Conservation (phyloP, 1,140 invertebrate genomes). For the Conus betulinus region DNA sequence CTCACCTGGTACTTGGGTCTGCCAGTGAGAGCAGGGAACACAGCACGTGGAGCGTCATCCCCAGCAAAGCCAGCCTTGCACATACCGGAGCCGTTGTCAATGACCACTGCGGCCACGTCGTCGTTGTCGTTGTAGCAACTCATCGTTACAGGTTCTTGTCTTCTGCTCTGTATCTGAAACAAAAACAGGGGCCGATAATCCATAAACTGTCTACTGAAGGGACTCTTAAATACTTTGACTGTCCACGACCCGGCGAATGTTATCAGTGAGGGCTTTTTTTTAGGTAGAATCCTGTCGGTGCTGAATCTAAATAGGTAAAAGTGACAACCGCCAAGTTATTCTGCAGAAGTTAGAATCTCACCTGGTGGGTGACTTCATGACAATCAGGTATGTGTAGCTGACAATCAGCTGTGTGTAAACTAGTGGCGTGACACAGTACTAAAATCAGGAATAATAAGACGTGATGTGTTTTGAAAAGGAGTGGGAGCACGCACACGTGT, state of each 20-base stretch:
- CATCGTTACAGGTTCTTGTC: neutral
- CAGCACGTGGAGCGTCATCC: slow-evolving; percentile 95
- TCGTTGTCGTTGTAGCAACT: slow-evolving; percentile 71
- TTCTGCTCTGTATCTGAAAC: neutral
- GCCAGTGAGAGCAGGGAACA: slow-evolving; percentile 65
- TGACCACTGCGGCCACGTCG: slow-evolving; percentile 85
- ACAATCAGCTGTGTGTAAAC: too few relatives aligned
- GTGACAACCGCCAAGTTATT: too few relatives aligned
- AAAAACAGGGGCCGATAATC: neutral
- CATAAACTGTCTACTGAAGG: neutral
- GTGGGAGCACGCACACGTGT: too few relatives aligned
- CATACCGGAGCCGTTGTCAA: slow-evolving; percentile 79
- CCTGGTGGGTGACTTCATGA: too few relatives aligned
- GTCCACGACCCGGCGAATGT: neutral
- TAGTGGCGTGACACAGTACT: too few relatives aligned
- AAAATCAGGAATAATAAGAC: too few relatives aligned
- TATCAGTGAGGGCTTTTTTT: neutral
- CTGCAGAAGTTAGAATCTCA: too few relatives aligned
- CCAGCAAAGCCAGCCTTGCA: slow-evolving; percentile 96
- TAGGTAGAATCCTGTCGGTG: too few relatives aligned
- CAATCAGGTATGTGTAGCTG: too few relatives aligned
- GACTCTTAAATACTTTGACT: neutral
- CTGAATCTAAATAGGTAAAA: too few relatives aligned
- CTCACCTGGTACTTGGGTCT: slow-evolving; percentile 23
- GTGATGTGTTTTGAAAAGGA: too few relatives aligned